Evolutionary conservation across 2,113 vertebrate genomes (phyloP), one percentile per base, ranked within the genome.

Genomic region (Engraulis encrasicolus): DNA sequence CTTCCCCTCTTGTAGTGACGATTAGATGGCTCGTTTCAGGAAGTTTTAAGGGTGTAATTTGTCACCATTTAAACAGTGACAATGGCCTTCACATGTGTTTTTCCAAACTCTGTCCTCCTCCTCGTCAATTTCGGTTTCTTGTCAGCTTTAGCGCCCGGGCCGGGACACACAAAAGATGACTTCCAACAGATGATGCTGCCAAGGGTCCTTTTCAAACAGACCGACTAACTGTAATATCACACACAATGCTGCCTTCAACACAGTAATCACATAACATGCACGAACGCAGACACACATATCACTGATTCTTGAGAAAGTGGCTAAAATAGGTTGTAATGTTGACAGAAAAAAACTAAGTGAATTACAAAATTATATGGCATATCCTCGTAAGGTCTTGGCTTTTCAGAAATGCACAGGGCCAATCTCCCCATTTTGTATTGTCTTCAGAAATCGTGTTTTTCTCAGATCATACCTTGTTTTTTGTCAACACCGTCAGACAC

Each of bases 21-120:
- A 87, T 88, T 86, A 82, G 80, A 83, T 78, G 83, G 48, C 54
- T 84, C 81, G 71, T 81, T 81, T 88, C 83, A 84, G 83, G 87
- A 84, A 81, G 80, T 85, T 82, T 87, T 78, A 84, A 87, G 84
- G 83, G 83, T 9, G 80, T 84, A 79, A 85, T 85, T 83, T 83
- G 82, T 89, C 81, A 82, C 84, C 37, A 87, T 85, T 86, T 82
- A 85, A 85, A 82, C 58, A 50, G 74, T 80, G 82, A 85, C 81
- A 74, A 50, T 74, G 37, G 52, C 37, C 79, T 80, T 66, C 71
- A 80, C 77, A 19, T 66, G 66, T 74, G 27, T 74, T 74, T 34
- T 74, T 34, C 66, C 61, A 11, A 74, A 74, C 66, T 18, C n/a
- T n/a, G n/a, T n/a, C n/a, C n/a, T n/a, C n/a, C n/a, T n/a, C 23